Percentiles rank a stretch among this genome's conserved stretches.
Evolutionary conservation across 1,140 invertebrate species (phyloP).

Genomic region (Drosophila grimshawi): DNA sequence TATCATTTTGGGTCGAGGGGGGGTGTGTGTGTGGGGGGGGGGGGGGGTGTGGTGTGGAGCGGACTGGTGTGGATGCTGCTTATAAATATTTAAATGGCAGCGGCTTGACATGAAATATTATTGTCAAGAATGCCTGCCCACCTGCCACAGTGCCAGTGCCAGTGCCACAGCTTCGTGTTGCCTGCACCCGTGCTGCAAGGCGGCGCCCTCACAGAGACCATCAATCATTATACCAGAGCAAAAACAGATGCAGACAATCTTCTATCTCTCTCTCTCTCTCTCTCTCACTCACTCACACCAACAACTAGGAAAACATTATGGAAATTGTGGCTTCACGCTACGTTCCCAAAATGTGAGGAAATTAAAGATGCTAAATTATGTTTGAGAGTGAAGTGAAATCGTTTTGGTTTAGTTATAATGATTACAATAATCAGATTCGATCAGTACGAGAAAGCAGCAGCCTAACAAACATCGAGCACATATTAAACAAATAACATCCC

Average conservation of each 20-base stretch:
- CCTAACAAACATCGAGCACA: no score
- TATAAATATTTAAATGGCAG: slow-evolving; percentile 75
- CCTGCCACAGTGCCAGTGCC: slow-evolving; percentile 6
- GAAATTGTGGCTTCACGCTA: slow-evolving; percentile 26
- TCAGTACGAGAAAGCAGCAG: no score
- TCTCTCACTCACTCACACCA: no score
- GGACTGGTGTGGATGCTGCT: slow-evolving; percentile 21
- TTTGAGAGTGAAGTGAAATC: no score
- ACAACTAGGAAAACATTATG: slow-evolving; percentile 5
- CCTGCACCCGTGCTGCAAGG: neutral
- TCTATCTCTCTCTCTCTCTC: neutral
- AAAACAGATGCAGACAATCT: slow-evolving; percentile 27
- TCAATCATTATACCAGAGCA: slow-evolving; percentile 48
- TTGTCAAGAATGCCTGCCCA: slow-evolving; percentile 36
- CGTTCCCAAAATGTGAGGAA: slow-evolving; percentile 28
- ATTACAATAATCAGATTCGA: no score
- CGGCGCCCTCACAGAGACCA: slow-evolving; percentile 14
- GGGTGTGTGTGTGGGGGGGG: neutral
- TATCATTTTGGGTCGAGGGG: neutral
- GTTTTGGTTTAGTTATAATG: no score
- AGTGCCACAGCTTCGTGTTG: neutral
- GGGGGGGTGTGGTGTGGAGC: neutral
- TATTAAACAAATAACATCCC: no score
- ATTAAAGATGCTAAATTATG: slow-evolving; percentile 43
- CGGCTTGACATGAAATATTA: slow-evolving; percentile 53